Evolutionary conservation across 2,113 vertebrate genomes (phyloP), one percentile per base, ranked within the genome.

Genomic region (Harpagus bidentatus): DNA sequence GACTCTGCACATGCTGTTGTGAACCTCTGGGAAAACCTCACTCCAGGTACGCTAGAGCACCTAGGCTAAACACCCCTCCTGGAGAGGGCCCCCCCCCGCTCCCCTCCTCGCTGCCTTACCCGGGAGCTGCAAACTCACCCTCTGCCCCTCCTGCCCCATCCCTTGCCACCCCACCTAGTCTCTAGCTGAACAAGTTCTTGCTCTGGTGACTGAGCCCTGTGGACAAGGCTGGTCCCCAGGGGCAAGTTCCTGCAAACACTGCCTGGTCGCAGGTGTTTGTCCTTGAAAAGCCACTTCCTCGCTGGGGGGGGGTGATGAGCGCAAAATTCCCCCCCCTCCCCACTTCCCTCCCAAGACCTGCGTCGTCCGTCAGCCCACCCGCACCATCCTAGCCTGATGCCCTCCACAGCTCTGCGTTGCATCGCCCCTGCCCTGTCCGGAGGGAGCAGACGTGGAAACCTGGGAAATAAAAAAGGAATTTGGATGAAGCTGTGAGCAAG

Each of bases 1-100:
- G 95, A 59, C 95, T 97, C 96, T 92, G 89, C 94, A 42, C 86
- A 13, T 3, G 12, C 81, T 47, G 74, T 72, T 79, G 7, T 82
- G 81, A 96, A 88, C 95, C 96, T 97, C 97, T 95, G 97, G 97
- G 95, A 94, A 95, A 95, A 90, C 82, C 94, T 91, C 93, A 69
- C 67, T 95, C 94, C 96, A 97, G 97, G 97, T 96, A 97, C 97
- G 89, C 92, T 95, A 83, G 93, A 97, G 95, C 89, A 73, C 93
- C 80, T 31, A 28, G 28, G 91, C 84, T 21, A 56, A 70, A 38
- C 36, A 38, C 74, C 96, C 95, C 96, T 97, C 97, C 97, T 82
- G 97, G 97, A 11, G 95, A 97, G 97, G 94, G 94, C 36, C 9
- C 28, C 47, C n/a, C 47, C n/a, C 62, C 53, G 22, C 74, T 82